Evolutionary conservation across 2,888 invertebrate genomes (phyloP), one percentile per base, ranked within the genome.

Genomic region (Leucophora obtusa): DNA sequence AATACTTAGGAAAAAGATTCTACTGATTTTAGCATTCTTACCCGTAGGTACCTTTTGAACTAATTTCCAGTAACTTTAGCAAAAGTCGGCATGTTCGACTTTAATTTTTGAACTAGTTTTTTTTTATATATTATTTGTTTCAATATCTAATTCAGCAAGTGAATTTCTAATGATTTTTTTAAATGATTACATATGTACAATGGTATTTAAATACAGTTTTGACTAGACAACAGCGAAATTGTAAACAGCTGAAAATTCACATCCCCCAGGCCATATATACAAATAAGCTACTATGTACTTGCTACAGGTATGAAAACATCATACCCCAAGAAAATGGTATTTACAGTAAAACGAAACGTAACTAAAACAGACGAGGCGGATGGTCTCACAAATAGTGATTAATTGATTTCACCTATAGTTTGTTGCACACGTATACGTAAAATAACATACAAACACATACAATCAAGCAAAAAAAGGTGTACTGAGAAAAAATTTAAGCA

Each of bases 361-460:
- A 69, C 4, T 24, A 21, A 11, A 21, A 21, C n/a, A 9, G 28
- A 28, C 2, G 9, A 74, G 47, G 69, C 73, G 81, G 81, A 77
- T 81, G 77, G 60, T 24, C 73, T 66, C 73, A 70, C 70, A 73
- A 81, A 81, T 81, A 74, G 77, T 81, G 77, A 81, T 81, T 81
- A 81, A 81, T 81, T 81, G 77, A 81, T 77, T 81, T 81, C 73
- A 77, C 70, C 76, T 74, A 66, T 65, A 60, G 73, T 62, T n/a
- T 7, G 28, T 15, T 56, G 62, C 50, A 51, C 28, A 58, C 43
- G 24, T 2, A 51, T 56, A 72, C 7, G 54, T 28, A 53, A 59
- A 18, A 18, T 9, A 53, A 59, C n/a, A 18, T 9, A 43, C 59
- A 76, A 18, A 69, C 47, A 65, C 14, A 38, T 6, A 28, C 7